Evolutionary conservation across 2,797 vertebrate genomes (phyloP).

Genomic region (Acropternis orthonyx): DNA sequence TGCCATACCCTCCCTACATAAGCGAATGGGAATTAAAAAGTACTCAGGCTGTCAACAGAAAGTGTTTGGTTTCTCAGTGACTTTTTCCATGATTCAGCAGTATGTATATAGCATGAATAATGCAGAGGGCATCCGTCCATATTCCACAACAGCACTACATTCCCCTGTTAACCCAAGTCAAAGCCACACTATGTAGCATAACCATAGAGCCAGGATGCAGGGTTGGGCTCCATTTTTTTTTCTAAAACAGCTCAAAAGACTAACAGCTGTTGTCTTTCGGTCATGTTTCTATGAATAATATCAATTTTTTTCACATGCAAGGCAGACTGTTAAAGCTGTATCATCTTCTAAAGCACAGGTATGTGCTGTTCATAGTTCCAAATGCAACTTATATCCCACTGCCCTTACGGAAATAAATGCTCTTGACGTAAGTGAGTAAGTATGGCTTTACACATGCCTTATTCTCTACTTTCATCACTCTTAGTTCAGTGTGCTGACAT

Average conservation of each 20-base stretch:
- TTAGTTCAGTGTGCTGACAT: slow-evolving; percentile 27
- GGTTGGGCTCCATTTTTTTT: background rate
- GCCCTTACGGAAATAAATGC: background rate
- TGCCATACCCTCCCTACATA: background rate
- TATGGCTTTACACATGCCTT: background rate
- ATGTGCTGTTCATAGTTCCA: background rate
- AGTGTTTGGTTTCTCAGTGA: background rate
- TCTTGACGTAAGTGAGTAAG: background rate
- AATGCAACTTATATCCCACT: background rate
- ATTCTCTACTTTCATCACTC: background rate
- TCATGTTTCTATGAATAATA: background rate
- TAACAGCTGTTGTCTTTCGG: background rate
- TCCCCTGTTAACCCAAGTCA: background rate
- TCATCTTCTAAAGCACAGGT: background rate
- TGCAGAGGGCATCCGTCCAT: background rate
- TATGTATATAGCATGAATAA: background rate
- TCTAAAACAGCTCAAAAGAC: background rate
- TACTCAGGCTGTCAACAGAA: background rate
- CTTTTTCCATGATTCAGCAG: background rate
- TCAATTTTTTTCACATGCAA: background rate
- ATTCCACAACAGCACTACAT: background rate
- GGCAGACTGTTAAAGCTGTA: background rate
- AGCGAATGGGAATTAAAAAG: background rate
- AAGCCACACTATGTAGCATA: background rate
- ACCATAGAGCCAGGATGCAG: background rate